Evolutionary conservation across 2,113 vertebrate genomes (phyloP).

Genomic region (Hucho hucho): DNA sequence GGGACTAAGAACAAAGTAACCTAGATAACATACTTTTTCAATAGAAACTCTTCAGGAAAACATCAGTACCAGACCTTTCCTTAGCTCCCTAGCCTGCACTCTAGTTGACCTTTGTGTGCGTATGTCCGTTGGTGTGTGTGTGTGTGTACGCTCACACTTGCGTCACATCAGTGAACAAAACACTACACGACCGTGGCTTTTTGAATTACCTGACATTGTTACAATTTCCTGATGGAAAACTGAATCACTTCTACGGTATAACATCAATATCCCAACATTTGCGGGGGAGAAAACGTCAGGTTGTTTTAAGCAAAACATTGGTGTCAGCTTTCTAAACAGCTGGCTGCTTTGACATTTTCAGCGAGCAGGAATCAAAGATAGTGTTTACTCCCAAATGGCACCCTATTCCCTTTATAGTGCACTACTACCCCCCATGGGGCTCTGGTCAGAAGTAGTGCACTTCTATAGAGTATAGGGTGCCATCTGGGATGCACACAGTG

Average conservation of each 20-base stretch:
- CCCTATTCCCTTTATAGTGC: no score
- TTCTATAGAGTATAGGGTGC: no score
- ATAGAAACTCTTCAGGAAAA: no score
- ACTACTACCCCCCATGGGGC: no score
- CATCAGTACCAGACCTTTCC: no score
- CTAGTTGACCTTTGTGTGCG: background rate
- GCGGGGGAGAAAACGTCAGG: background rate
- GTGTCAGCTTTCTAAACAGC: background rate
- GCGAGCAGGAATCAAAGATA: slow-evolving; percentile 3
- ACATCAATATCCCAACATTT: background rate
- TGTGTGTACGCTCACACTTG: background rate
- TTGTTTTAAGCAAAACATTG: no score
- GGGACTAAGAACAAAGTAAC: background rate
- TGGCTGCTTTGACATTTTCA: slow-evolving; percentile 3
- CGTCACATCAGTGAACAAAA: background rate
- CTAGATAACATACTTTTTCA: background rate
- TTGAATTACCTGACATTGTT: background rate
- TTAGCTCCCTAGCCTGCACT: no score
- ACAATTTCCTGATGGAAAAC: background rate
- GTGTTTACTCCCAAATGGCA: background rate
- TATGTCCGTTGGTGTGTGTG: background rate
- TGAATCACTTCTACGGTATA: background rate
- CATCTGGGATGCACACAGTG: no score
- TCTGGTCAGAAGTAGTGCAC: no score
- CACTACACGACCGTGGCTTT: background rate